These are phyloP conservation scores for Naso thynnoides DNA, from an alignment of 2,797 vertebrate species.

Conservation along the genomic window DNA sequence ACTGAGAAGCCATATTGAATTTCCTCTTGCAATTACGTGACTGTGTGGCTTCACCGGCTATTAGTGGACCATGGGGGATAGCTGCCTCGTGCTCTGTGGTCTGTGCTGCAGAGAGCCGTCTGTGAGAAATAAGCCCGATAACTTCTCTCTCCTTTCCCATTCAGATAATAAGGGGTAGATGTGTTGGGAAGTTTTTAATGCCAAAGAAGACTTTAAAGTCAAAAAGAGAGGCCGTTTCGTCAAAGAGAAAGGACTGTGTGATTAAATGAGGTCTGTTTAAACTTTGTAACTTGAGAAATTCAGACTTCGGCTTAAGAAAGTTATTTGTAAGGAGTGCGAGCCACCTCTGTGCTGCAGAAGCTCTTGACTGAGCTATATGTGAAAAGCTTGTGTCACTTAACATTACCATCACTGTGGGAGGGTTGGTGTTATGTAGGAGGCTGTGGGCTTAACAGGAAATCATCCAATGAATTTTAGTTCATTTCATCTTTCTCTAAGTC, in stretches of 20 bases:
- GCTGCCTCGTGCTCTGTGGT: constrained; percentile 51
- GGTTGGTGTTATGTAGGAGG: constrained; percentile 48
- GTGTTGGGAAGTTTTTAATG: neutral
- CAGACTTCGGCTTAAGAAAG: constrained; percentile 6
- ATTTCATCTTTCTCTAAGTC: constrained; percentile 2
- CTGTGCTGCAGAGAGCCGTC: constrained; percentile 47
- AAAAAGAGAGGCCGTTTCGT: constrained; percentile 10
- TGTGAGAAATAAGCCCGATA: constrained; percentile 40
- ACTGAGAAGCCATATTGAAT: constrained; percentile 71
- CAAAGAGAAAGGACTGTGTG: neutral
- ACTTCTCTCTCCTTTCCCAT: constrained; percentile 28
- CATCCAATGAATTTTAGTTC: constrained; percentile 25
- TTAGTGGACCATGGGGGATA: constrained; percentile 61
- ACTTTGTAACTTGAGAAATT: constrained; percentile 23
- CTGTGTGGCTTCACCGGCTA: constrained; percentile 48
- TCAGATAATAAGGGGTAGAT: neutral
- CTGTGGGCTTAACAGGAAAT: constrained; percentile 48
- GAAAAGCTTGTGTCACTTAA: constrained; percentile 56
- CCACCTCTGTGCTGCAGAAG: constrained; percentile 9
- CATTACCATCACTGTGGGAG: constrained; percentile 50
- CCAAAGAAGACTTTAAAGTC: neutral
- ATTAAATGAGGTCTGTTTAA: constrained; percentile 35
- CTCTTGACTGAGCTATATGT: constrained; percentile 55
- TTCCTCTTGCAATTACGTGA: constrained; percentile 66
- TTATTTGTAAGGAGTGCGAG: constrained; percentile 27